Evolutionary conservation across 2,888 invertebrate genomes (phyloP).

Genomic region (Pristionchus entomophagus): DNA sequence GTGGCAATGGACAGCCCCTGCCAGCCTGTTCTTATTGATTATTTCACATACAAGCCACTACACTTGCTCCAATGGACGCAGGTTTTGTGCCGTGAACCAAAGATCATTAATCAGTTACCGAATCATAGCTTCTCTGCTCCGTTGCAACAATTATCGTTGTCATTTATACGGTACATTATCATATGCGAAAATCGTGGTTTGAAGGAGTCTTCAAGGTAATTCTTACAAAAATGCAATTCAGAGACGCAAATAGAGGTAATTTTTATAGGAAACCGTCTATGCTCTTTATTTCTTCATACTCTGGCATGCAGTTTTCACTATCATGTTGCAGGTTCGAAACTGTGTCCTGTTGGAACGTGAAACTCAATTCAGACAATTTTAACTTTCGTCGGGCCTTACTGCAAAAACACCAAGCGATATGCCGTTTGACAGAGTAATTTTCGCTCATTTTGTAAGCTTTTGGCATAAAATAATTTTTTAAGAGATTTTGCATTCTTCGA

Average conservation of each 20-base stretch:
- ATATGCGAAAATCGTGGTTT: constrained; percentile 7
- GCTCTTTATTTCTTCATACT: not conserved
- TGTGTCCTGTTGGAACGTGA: no score
- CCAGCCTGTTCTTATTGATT: no score
- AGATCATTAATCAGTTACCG: no score
- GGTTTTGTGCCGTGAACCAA: no score
- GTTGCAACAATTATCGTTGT: not conserved
- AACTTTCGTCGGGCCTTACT: not conserved
- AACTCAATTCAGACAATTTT: not conserved
- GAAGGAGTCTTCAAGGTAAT: not conserved
- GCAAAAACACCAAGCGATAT: not conserved
- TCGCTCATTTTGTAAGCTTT: not conserved
- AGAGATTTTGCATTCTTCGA: not conserved
- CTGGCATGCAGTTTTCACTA: not conserved
- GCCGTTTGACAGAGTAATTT: not conserved
- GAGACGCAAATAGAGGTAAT: not conserved
- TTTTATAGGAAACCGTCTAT: not conserved
- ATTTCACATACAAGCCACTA: no score
- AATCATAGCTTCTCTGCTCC: not conserved
- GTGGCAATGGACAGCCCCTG: no score
- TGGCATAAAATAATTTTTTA: not conserved
- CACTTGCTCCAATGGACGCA: no score
- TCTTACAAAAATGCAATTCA: not conserved
- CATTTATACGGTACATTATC: not conserved
- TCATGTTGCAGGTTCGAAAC: not conserved